A percentile compares a stretch with the other conserved stretches of the same genome.
These are phyloP conservation scores for Lobophora halterata DNA, from an alignment of 2,888 invertebrate species.

Conservation along the genomic window DNA sequence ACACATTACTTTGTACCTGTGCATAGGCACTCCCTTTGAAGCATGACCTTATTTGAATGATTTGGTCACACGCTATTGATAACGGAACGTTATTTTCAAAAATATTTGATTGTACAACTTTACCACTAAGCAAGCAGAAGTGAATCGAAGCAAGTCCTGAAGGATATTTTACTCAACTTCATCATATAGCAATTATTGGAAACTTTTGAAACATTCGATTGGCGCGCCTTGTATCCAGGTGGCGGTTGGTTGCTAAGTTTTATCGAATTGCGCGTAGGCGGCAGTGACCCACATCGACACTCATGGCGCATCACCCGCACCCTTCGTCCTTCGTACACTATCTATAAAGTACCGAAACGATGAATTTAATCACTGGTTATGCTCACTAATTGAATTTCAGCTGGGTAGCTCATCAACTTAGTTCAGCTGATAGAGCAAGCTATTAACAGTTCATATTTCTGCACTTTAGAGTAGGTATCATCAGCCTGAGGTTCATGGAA, in stretches of 20 bases:
- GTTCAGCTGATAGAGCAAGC: conserved; percentile 9
- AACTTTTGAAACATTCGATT: conserved; percentile 28
- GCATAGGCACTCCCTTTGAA: too few relatives aligned
- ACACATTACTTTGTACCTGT: neutral
- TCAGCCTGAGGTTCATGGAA: too few relatives aligned
- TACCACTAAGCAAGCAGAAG: neutral
- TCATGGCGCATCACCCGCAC: conserved; percentile 59
- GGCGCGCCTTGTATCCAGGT: conserved; percentile 38
- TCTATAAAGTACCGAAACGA: conserved; percentile 20
- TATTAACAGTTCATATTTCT: too few relatives aligned
- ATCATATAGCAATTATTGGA: too few relatives aligned
- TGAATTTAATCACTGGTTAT: conserved; percentile 21
- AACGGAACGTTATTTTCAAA: conserved; percentile 1
- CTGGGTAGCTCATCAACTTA: conserved; percentile 5
- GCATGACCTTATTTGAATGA: too few relatives aligned
- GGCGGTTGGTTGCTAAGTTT: conserved; percentile 64
- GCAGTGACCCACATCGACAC: conserved; percentile 74
- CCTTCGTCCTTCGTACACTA: conserved; percentile 55
- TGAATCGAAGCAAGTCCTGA: conserved; percentile 10
- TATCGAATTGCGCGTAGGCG: conserved; percentile 76
- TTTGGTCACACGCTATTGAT: too few relatives aligned
- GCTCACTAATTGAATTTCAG: conserved; percentile 8
- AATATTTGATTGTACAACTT: neutral
- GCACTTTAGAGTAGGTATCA: too few relatives aligned
- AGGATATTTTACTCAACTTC: too few relatives aligned